These are phyloP conservation scores for Saccopteryx bilineata DNA, from an alignment of 2,113 vertebrate genomes.

Conservation along the genomic window DNA sequence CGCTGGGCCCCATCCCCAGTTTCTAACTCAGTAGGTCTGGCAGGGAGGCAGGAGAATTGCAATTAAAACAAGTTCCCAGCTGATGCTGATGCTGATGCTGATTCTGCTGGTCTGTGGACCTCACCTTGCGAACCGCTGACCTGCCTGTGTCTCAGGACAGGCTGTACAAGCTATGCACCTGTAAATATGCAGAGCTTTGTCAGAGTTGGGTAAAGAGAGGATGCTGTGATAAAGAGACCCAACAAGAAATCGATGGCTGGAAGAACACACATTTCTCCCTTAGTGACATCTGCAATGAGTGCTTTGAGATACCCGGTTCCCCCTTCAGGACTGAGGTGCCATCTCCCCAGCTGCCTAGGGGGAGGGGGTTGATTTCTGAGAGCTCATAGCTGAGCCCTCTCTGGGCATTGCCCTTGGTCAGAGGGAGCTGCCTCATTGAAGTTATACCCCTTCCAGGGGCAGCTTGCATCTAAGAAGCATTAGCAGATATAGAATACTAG, in stretches of 20 bases:
- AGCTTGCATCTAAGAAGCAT: not conserved
- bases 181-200: not conserved
- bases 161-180: not conserved
- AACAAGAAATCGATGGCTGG: not conserved
- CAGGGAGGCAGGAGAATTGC: not conserved
- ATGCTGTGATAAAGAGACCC: not conserved
- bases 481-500: not conserved
- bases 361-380: not conserved
- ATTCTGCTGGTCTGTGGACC: not conserved
- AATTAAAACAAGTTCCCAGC: not conserved
- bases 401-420: not conserved
- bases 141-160: not conserved
- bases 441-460: accelerated
- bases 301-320: too few relatives aligned
- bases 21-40: not conserved
- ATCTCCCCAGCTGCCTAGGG: not conserved
- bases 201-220: not conserved
- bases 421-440: not conserved
- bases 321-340: not conserved
- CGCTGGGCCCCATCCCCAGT: not conserved
- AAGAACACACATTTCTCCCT: not conserved
- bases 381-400: not conserved
- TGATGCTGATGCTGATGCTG: not conserved
- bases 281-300: not conserved
- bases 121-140: not conserved